Percentiles rank a stretch among this genome's conserved stretches.
phyloP scores from a whole-genome alignment of 2,113 vertebrate species.

The Panthera tigris region DNA sequence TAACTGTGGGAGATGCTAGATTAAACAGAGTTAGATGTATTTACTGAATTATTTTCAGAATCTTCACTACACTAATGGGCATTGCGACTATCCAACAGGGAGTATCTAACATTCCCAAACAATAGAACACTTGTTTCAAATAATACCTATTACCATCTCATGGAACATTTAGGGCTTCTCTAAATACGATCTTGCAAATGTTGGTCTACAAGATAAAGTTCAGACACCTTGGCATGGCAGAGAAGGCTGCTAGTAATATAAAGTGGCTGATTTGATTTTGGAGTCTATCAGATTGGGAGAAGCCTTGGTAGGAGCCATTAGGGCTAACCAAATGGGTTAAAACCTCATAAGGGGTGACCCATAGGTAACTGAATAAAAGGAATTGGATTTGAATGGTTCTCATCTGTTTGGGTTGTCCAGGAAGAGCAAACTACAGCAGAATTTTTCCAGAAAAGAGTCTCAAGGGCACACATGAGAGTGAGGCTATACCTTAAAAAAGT shows the following conservation, averaged over 20 bases:
- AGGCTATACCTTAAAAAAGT: background rate
- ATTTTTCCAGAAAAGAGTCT: background rate
- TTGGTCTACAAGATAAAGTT: background rate
- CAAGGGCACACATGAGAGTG: background rate
- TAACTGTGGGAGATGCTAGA: background rate
- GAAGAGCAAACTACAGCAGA: background rate
- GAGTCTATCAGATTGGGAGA: background rate
- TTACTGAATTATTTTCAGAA: constrained; percentile 10
- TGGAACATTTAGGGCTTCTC: background rate
- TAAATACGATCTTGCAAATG: background rate
- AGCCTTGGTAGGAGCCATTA: background rate
- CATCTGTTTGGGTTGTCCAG: background rate
- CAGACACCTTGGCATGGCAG: background rate
- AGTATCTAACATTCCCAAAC: background rate
- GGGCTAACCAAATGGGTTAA: background rate
- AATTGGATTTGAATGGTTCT: background rate
- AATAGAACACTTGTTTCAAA: background rate
- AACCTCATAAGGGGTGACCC: background rate
- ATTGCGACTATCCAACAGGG: background rate
- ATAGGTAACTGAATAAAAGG: background rate
- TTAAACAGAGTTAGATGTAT: background rate
- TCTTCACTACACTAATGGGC: background rate
- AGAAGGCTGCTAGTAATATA: background rate
- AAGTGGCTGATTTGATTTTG: background rate
- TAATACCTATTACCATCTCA: background rate